These are phyloP conservation scores for Rapana venosa DNA, from an alignment of 2,888 invertebrate genomes.

Conservation along the genomic window DNA sequence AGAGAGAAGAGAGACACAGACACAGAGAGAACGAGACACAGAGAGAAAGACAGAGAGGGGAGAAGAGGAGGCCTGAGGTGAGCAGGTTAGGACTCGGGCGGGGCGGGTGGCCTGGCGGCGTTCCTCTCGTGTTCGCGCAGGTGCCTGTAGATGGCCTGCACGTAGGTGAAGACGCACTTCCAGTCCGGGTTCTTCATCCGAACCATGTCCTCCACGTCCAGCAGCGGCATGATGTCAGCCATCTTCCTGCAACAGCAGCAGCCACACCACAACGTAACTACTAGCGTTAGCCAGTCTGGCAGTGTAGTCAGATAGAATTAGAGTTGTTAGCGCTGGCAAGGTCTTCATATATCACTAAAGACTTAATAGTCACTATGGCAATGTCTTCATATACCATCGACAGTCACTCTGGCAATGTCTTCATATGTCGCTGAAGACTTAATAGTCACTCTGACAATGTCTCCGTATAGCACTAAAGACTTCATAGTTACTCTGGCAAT, in stretches of 20 bases:
- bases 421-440: too few species aligned
- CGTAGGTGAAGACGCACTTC: conserved; percentile 99
- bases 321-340: too few species aligned
- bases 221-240: conserved; percentile 96
- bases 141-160: conserved; percentile 94
- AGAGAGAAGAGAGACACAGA: too few species aligned
- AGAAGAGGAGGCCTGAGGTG: background rate
- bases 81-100: background rate
- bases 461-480: too few species aligned
- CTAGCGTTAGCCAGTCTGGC: too few species aligned
- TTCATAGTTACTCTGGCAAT: too few species aligned
- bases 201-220: conserved; percentile 99
- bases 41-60: background rate
- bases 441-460: too few species aligned
- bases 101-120: conserved; percentile 48
- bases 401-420: too few species aligned
- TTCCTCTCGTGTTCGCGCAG: conserved; percentile 69
- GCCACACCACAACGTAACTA: background rate
- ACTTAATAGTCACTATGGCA: too few species aligned
- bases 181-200: conserved; percentile 95
- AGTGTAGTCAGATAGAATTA: too few species aligned
- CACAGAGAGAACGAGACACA: background rate
- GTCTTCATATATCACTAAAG: too few species aligned
- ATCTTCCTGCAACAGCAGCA: conserved; percentile 88
- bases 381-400: too few species aligned